Base-by-base conservation (phyloP, 92 coral and sea anemone genomes). In the Porites lobata region DNA sequence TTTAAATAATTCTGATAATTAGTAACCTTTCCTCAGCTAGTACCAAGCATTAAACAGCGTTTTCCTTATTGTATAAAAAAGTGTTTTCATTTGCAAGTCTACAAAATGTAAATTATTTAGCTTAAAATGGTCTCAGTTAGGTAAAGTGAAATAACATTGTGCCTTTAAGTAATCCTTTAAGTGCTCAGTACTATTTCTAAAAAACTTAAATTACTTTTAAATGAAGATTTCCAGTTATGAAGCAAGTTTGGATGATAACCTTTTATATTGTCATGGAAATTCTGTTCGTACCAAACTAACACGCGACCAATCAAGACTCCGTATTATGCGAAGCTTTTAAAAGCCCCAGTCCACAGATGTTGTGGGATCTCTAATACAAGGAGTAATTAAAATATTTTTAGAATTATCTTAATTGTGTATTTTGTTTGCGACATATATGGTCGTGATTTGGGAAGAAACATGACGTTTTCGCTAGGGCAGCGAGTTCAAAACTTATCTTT, bases 201-300 rank as follows among this genome's bases (percentile, higher is more conserved):
- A 32, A 24, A 76, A 50, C 50, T 22, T 62, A 20, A 52, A 3
- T 58, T 3, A 29, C n/a, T 29, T 62, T 17, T 77, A 17, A 54
- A 18, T 78, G 8, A 43, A 50, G 10, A 78, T 11, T 64, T 78
- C n/a, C 66, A 6, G 5, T 22, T 26, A 78, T 47, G 5, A 7
- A 19, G 19, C 43, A 43, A 64, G 62, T 24, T 20, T 63, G 50
- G 14, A 20, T 19, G 3, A 21, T 22, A 21, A 24, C 47, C 47
- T 24, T 38, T 1, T 67, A 10, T 22, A 79, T 79, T 79, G 57
- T 79, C 9, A 79, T 79, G 83, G 72, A 79, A 79, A 79, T 79
- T 64, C 19, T 38, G n/a, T 20, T 56, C 14, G 26, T 62, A 62
- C n/a, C 66, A 18, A 62, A 15, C 32, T 62, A 78, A 15, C 19